Base-by-base conservation (phyloP, 2,113 vertebrate genomes). In the Ceyx margarethae region DNA sequence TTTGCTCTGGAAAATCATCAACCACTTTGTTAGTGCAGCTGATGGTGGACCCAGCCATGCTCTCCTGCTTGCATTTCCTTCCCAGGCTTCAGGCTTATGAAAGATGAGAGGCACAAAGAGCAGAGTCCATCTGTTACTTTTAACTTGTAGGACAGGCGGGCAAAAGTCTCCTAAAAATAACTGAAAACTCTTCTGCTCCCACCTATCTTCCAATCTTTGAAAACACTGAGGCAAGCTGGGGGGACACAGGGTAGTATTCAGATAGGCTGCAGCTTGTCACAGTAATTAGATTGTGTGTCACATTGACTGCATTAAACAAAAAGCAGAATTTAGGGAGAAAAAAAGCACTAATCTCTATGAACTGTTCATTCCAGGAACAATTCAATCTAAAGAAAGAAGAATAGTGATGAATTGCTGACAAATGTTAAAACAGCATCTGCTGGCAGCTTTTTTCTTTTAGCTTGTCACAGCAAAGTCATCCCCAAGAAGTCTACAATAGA, bases 1-100 rank as follows among this genome's bases (percentile, higher is more conserved):
- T 85, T 94, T 94, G 73, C 57, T 95, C 90, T 94, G 93, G 91
- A 93, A 94, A 88, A 54, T 31, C 35, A 90, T 72, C 84, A 92
- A 28, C 17, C 15, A 45, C 7, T 86, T 89, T 81, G 48, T 81
- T 85, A 87, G 58, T 28, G 54, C 69, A 93, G 93, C 69, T 71
- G 57, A 92, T 57, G 15, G 68, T 45, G 9, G 57, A 78, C 67
- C 56, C 53, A 91, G 69, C 21, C 35, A 4, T 7, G 4, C 57
- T 71, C 76, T 80, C 69, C 31, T 58, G 11, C 14, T 67, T 74
- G 43, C 61, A 56, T 45, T 88, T 93, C 73, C 76, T 86, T 72
- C 91, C 82, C 72, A 93, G 68, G 35, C 73, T 95, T 94, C 68
- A 83, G 31, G 14, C 85, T 20, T 42, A 94, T 43, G 37, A 90